phyloP scores from a whole-genome alignment of 37 sponge, comb jelly and placozoan species.

The Halisarca cf. caerulea region DNA sequence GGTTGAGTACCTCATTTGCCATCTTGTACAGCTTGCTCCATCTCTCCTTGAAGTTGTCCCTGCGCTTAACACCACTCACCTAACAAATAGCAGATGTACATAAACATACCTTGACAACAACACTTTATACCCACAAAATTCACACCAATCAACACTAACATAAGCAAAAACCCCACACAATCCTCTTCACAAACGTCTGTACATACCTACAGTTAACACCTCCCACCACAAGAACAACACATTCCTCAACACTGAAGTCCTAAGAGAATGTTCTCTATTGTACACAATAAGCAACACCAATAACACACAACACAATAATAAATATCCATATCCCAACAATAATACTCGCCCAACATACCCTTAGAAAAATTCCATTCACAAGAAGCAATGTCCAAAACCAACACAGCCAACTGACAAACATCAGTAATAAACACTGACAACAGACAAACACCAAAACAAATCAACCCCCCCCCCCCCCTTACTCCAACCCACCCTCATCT shows the following conservation, averaged over 20 bases:
- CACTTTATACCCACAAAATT: too few relatives aligned
- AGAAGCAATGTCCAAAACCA: background rate
- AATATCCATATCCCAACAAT: too few relatives aligned
- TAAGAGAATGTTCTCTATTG: too few relatives aligned
- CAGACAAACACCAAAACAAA: slow-evolving; percentile 4
- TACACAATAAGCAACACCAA: too few relatives aligned
- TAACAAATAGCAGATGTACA: too few relatives aligned
- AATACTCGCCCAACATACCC: background rate
- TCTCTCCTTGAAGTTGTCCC: slow-evolving; percentile 65
- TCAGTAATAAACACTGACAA: background rate
- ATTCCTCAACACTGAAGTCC: too few relatives aligned
- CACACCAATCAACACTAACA: too few relatives aligned
- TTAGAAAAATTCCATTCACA: background rate
- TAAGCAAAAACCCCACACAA: background rate
- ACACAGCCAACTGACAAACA: background rate
- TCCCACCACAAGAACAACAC: too few relatives aligned
- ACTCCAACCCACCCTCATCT: slow-evolving; percentile 77
- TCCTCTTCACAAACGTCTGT: background rate
- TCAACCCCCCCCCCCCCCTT: background rate
- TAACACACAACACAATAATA: too few relatives aligned
- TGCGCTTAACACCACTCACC: slow-evolving; percentile 63
- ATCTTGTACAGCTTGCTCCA: slow-evolving; percentile 68
- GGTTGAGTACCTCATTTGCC: slow-evolving; percentile 70
- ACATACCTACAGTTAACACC: too few relatives aligned
- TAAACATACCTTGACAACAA: too few relatives aligned